Base-by-base conservation (phyloP, 2,888 invertebrate species). In the Nymphalis c-album region DNA sequence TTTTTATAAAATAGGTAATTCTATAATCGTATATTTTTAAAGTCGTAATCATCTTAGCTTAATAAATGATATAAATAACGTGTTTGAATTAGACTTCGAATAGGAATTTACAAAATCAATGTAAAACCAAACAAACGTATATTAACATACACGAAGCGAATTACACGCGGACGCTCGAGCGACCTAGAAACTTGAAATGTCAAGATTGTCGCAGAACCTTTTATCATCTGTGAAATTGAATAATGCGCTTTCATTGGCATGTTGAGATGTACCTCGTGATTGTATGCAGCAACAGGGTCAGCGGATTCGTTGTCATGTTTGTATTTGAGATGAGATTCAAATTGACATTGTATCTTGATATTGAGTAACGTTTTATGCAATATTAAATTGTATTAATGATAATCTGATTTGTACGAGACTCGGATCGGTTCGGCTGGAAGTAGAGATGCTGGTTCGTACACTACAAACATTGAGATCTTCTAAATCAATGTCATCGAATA, bases 141-240 rank as follows among this genome's bases (percentile, higher is more conserved):
- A 48, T 55, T 53, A 55, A 55, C 61, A 66, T 61, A 60, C 31
- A 67, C 63, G 67, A 40, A 40, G 50, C 57, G 46, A n/a, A 60
- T 60, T 48, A 66, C 51, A 35, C 40, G 50, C 60, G 60, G 35
- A 70, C 53, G 53, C 26, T 62, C 64, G 64, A 63, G 70, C 64
- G 70, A 70, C 70, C 70, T 64, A 70, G 61, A 70, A 67, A 66
- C 40, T 70, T 31, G 67, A 71, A 71, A 71, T 71, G 68, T 68
- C 70, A 70, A 70, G 64, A 62, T 64, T 65, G 68, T 70, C 70
- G 35, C 70, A 71, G 70, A 68, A 71, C 70, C 70, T 68, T 68
- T 71, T 68, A 68, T 68, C 60, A 61, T 66, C 55, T 60, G 70
- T 68, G 63, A 71, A 65, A 63, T 68, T 71, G 70, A 68, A 71